Evolutionary conservation across 2,888 invertebrate genomes (phyloP).

Genomic region (Arge pagana): DNA sequence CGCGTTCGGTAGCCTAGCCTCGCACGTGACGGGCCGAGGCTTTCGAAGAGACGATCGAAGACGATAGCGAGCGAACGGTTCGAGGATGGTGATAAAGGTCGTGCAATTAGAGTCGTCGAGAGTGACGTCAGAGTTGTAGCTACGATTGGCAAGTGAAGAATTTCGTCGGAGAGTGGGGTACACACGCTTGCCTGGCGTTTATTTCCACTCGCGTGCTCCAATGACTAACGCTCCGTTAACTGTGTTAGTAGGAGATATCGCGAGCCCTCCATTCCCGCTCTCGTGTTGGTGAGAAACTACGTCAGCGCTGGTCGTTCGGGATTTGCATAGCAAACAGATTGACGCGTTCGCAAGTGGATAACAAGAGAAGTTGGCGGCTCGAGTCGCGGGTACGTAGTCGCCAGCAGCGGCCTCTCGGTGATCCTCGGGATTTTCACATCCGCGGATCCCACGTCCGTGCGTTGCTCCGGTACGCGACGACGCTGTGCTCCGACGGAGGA

Average conservation of each 20-base stretch:
- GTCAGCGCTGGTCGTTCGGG: slow-evolving; percentile 49
- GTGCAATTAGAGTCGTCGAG: too few species aligned
- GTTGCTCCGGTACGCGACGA: too few species aligned
- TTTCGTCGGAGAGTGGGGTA: slow-evolving; percentile 27
- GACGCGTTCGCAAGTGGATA: slow-evolving; percentile 54
- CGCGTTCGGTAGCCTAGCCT: too few species aligned
- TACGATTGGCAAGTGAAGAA: slow-evolving; percentile 7
- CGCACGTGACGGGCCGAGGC: too few species aligned
- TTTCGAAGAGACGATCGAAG: too few species aligned
- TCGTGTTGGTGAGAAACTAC: slow-evolving; percentile 37
- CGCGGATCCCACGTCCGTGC: too few species aligned
- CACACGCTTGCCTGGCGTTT: slow-evolving; percentile 29
- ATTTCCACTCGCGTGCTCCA: slow-evolving; percentile 29
- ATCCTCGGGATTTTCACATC: too few species aligned
- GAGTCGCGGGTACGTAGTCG: slow-evolving; percentile 19
- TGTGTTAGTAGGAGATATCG: slow-evolving; percentile 49
- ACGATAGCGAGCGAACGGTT: too few species aligned
- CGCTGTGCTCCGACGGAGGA: too few species aligned
- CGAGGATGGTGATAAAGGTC: too few species aligned
- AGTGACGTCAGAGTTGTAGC: too few species aligned
- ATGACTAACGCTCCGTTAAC: slow-evolving; percentile 48
- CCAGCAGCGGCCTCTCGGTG: too few species aligned
- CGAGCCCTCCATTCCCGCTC: slow-evolving; percentile 32
- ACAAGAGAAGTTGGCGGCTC: slow-evolving; percentile 41
- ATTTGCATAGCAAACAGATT: slow-evolving; percentile 57